Percentiles rank a stretch among this genome's conserved stretches.
Conservation (phyloP, 2,797 vertebrate species). For the Hirundo rustica region DNA sequence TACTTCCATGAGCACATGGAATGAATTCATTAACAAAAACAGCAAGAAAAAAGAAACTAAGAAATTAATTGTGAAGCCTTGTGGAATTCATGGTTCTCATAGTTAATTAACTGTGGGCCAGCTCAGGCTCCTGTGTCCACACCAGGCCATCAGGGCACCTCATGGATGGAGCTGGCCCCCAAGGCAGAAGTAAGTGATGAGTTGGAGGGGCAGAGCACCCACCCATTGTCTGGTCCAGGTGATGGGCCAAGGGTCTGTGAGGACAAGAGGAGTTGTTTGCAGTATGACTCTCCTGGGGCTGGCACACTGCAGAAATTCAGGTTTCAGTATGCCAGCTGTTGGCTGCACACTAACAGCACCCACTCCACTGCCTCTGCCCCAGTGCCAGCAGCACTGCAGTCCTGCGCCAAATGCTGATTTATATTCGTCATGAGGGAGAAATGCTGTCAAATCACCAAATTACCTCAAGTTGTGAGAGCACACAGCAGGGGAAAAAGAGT, state of each 20-base stretch:
- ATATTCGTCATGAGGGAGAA: too few relatives aligned
- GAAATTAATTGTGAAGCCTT: neutral
- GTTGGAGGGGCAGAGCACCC: neutral
- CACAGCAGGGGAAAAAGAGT: too few relatives aligned
- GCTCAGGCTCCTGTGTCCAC: neutral
- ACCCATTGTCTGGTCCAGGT: neutral
- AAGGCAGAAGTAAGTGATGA: neutral
- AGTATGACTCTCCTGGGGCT: accelerated
- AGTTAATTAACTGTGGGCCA: neutral
- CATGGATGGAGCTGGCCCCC: accelerated
- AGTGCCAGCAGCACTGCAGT: neutral
- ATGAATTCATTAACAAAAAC: neutral
- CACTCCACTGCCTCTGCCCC: neutral
- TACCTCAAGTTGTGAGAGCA: too few relatives aligned
- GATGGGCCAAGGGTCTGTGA: accelerated
- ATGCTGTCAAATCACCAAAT: too few relatives aligned
- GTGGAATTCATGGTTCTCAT: neutral
- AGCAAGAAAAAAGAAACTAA: neutral
- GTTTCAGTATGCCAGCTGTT: neutral
- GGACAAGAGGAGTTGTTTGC: neutral
- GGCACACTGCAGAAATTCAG: neutral
- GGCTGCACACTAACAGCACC: neutral
- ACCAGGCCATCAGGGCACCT: neutral
- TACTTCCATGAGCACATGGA: neutral
- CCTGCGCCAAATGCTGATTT: neutral